Conservation (phyloP, 2,113 vertebrate species). For the Limnothrissa miodon region DNA sequence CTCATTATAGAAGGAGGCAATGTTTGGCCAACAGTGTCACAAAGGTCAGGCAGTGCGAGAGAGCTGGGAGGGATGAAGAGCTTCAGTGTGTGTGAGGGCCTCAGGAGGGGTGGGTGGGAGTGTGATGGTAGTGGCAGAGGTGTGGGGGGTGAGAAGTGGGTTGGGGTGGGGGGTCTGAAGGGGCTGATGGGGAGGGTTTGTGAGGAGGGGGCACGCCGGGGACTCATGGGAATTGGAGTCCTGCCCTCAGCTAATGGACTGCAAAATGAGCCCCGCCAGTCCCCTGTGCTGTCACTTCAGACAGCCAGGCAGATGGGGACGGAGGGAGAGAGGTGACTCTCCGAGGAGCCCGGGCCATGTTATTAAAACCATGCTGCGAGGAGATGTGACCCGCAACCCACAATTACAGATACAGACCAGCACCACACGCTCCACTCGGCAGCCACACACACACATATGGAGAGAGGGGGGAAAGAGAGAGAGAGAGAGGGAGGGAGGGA, state of each 20-base stretch:
- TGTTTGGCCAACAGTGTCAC: slow-evolving; percentile 53
- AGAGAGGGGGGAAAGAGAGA: neutral
- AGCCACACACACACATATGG: neutral
- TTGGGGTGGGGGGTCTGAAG: neutral
- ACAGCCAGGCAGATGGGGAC: slow-evolving; percentile 50
- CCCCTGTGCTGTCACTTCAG: slow-evolving; percentile 50
- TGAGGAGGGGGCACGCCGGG: slow-evolving; percentile 34
- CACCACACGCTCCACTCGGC: neutral
- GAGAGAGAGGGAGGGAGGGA: neutral
- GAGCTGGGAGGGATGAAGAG: slow-evolving; percentile 47
- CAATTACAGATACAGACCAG: slow-evolving; percentile 13
- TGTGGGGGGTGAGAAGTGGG: neutral
- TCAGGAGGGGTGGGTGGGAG: slow-evolving; percentile 29
- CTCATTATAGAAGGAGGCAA: slow-evolving; percentile 50
- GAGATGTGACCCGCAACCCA: slow-evolving; percentile 16
- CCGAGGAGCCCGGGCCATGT: slow-evolving; percentile 33
- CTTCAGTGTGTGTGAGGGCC: slow-evolving; percentile 44
- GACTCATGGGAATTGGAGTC: slow-evolving; percentile 52
- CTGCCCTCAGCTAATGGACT: slow-evolving; percentile 52
- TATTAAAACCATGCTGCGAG: slow-evolving; percentile 43
- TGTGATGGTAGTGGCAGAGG: neutral
- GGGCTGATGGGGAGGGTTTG: slow-evolving; percentile 24
- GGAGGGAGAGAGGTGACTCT: slow-evolving; percentile 44
- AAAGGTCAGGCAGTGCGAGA: slow-evolving; percentile 49
- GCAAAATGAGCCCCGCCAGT: slow-evolving; percentile 49